phyloP scores from a whole-genome alignment of 2,888 invertebrate species.

The Leucophora obtusa region DNA sequence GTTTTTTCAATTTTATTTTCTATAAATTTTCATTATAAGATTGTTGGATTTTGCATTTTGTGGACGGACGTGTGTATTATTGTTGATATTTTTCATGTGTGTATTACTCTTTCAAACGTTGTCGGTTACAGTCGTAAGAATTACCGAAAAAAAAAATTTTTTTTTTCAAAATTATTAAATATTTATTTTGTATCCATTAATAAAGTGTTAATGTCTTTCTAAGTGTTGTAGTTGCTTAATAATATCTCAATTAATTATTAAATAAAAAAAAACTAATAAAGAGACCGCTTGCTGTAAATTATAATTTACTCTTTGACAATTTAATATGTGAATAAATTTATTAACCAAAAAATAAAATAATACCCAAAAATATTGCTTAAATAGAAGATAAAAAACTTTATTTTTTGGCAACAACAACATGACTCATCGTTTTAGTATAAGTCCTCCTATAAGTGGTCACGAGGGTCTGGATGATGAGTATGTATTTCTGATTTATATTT shows the following conservation, averaged over 20 bases:
- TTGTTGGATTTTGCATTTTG: conserved; percentile 41
- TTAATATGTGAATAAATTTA: conserved; percentile 6
- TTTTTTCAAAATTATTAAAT: conserved; percentile 8
- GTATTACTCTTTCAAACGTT: conserved; percentile 63
- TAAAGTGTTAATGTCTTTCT: conserved; percentile 19
- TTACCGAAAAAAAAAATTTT: background rate
- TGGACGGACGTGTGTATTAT: conserved; percentile 49
- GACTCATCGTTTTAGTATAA: conserved; percentile 56
- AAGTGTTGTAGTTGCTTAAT: conserved; percentile 8
- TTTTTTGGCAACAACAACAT: conserved; percentile 16
- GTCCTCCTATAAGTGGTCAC: conserved; percentile 43
- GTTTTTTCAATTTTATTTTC: conserved; percentile 12
- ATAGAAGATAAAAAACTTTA: background rate
- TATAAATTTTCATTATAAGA: conserved; percentile 46
- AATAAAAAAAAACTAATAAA: background rate
- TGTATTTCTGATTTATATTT: conserved; percentile 22
- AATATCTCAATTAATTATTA: background rate
- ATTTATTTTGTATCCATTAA: conserved; percentile 8
- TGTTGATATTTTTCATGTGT: conserved; percentile 52
- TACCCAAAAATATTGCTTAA: background rate
- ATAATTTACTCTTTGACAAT: background rate
- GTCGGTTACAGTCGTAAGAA: conserved; percentile 58
- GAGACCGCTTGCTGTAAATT: background rate
- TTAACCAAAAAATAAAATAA: background rate
- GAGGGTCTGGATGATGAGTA: conserved; percentile 56